phyloP scores from a whole-genome alignment of 2,888 invertebrate species.

The Rutpela maculata region DNA sequence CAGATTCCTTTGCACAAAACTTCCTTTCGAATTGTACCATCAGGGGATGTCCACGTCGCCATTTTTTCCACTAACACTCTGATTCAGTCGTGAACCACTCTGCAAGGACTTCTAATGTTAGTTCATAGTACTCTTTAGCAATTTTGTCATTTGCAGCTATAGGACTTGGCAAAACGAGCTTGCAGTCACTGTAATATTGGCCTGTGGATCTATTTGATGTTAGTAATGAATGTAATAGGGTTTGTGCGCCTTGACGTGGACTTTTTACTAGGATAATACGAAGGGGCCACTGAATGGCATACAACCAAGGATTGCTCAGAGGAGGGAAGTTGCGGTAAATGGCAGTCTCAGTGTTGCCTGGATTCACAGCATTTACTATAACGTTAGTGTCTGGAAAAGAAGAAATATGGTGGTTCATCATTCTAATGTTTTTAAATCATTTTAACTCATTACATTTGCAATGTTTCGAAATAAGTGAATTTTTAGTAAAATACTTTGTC shows the following conservation, averaged over 20 bases:
- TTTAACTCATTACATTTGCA: too few species aligned
- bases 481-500: too few species aligned
- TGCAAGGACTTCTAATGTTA: conserved; percentile 67
- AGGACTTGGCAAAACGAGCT: conserved; percentile 66
- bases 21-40: conserved; percentile 68
- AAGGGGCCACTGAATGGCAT: conserved; percentile 71
- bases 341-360: conserved; percentile 73
- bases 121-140: conserved; percentile 67
- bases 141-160: conserved; percentile 66
- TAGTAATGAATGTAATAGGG: conserved; percentile 70
- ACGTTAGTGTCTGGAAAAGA: conserved; percentile 69
- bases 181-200: conserved; percentile 71
- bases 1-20: conserved; percentile 63
- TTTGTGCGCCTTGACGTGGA: conserved; percentile 72
- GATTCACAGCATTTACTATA: conserved; percentile 72
- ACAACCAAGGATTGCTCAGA: conserved; percentile 68
- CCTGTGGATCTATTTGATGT: conserved; percentile 70
- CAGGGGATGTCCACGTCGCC: conserved; percentile 66
- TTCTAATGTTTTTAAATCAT: too few species aligned
- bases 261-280: conserved; percentile 70
- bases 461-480: too few species aligned
- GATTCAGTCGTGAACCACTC: conserved; percentile 68
- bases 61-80: conserved; percentile 64
- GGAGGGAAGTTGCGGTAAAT: conserved; percentile 72
- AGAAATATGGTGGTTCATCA: too few species aligned